Evolutionary conservation across 92 coral and sea anemone genomes (phyloP), one percentile per base, ranked within the genome.

Genomic region (Porites rus): DNA sequence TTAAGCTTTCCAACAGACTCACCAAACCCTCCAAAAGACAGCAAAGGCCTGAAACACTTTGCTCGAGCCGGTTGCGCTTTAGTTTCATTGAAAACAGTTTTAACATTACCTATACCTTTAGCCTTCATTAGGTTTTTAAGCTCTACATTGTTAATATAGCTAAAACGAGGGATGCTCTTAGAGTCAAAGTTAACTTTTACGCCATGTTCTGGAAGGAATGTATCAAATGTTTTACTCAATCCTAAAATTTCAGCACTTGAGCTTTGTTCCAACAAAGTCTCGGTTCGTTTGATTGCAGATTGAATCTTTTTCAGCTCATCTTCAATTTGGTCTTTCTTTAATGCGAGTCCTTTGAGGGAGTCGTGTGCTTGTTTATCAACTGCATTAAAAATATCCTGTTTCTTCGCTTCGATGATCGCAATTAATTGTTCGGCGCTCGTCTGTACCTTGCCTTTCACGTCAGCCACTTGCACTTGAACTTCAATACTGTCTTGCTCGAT

Each of bases 371-470:
- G 14, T 1, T 38, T 50, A 0, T 72, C 77, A 11, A 72, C 59
- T 8, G 51, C 76, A 17, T 22, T 28, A 38, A 22, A 14, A 46
- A 63, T 18, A 22, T 59, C 56, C 53, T 53, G 68, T 51, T 79
- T 63, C 72, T 79, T 43, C 21, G 22, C 72, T 31, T 65, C n/a
- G 28, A 78, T 38, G 25, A 76, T 38, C 51, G 53, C 68, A 54
- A 58, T 11, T 17, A 22, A 7, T 21, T 56, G 16, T 1, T 76
- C 67, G 10, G 14, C 68, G 14, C 16, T 14, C 2, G 8, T 17
- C 8, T 79, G 21, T 19, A 17, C 62, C 5, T 38, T 14, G 20
- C 73, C 10, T 52, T 61, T 79, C n/a, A 31, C 51, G 58, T 43
- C 14, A 2, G 43, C 31, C 25, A 22, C n/a, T 18, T 79, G 71